Percentiles rank a stretch among this genome's conserved stretches.
Conservation (phyloP, 2,113 vertebrate species). For the Spheniscus mendiculus region DNA sequence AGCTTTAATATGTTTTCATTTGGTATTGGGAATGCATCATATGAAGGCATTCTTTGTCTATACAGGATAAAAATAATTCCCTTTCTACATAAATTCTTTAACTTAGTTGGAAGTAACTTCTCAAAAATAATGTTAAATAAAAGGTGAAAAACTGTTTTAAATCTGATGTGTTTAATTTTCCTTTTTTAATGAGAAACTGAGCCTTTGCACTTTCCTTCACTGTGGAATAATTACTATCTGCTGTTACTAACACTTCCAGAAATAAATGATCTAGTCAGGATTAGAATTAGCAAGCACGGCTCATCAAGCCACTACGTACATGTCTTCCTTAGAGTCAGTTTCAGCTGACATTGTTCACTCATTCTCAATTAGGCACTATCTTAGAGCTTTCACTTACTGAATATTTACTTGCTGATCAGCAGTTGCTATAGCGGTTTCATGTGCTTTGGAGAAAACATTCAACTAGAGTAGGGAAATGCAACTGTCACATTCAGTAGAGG, state of each 20-base stretch:
- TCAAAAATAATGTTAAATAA: background rate
- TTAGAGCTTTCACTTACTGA: background rate
- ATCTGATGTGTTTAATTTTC: background rate
- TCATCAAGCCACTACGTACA: background rate
- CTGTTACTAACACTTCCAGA: constrained; percentile 50
- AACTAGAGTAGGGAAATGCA: background rate
- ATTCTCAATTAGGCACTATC: constrained; percentile 9
- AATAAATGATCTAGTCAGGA: constrained; percentile 49
- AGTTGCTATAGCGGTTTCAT: background rate
- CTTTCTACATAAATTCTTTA: background rate
- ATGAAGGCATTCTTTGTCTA: background rate
- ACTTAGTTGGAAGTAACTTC: background rate
- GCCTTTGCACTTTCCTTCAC: constrained; percentile 31
- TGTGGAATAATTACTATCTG: constrained; percentile 56
- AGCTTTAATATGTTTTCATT: background rate
- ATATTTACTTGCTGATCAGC: constrained; percentile 26
- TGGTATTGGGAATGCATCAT: background rate
- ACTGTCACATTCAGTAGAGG: background rate
- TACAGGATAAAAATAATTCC: background rate
- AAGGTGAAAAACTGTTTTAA: constrained; percentile 7
- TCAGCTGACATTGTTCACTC: background rate
- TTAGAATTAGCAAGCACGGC: constrained; percentile 46
- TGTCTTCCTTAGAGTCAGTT: background rate
- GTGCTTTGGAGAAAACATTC: background rate
- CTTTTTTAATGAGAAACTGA: constrained; percentile 44